Conservation (phyloP, 2,113 vertebrate species). For the Xenus cinereus region DNA sequence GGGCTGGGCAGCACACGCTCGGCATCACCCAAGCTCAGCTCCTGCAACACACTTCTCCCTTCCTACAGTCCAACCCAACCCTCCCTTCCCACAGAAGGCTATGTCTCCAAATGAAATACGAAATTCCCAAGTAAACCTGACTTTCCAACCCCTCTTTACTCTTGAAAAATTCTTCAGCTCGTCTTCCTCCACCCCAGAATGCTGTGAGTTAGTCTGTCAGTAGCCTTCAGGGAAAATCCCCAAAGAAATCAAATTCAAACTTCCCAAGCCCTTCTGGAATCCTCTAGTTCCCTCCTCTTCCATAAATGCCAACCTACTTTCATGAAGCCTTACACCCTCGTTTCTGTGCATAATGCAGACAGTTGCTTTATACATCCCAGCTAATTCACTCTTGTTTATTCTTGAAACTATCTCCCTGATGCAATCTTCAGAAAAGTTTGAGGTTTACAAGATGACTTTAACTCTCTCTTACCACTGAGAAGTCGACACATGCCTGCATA, state of each 20-base stretch:
- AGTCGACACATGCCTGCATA: neutral
- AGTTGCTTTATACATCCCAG: neutral
- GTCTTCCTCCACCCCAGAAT: neutral
- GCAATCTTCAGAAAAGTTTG: neutral
- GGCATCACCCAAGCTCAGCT: neutral
- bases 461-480: neutral
- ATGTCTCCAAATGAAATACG: neutral
- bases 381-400: neutral
- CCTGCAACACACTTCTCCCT: neutral
- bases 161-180: neutral
- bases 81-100: neutral
- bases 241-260: neutral
- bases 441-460: neutral
- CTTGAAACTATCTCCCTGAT: neutral
- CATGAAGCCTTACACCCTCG: neutral
- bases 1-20: neutral
- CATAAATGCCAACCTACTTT: neutral
- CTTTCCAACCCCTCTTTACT: neutral
- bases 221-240: neutral
- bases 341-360: neutral
- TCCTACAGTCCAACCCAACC: neutral
- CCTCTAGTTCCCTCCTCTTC: neutral
- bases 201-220: neutral
- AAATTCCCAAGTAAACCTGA: neutral
- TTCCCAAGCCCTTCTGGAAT: neutral